Base-by-base conservation (phyloP, 2,888 invertebrate species). In the Lordiphosa andalusiaca region DNA sequence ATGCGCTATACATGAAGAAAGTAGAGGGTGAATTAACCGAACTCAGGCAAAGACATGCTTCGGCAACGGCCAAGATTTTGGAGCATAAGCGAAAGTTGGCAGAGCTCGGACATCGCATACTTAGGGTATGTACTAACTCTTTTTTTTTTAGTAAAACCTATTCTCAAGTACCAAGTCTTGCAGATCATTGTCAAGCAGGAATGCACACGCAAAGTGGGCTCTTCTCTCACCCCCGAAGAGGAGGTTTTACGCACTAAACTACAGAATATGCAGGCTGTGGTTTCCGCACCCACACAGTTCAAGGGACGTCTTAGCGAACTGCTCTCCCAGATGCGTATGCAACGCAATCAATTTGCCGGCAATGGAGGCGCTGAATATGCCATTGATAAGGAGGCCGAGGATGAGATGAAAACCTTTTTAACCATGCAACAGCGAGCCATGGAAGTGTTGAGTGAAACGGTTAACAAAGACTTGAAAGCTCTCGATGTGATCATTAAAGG, bases 301-400 rank as follows among this genome's bases (percentile, higher is more conserved):
- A 97, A 97, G 94, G 97, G 97, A 58, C 94, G 97, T 52, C 91
- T 98, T 54, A 96, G 96, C 88, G 98, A 98, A 90, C 90, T 98
- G 80, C 91, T 97, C 69, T 96, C 97, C 12, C 96, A 96, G 71
- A 94, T 97, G 77, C 92, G 95, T 56, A 92, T 96, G 88, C 93
- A 94, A 73, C 91, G 93, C 56, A 92, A 91, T 84, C 92, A 93
- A 13, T 90, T 90, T 67, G 90, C 91, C 47, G 90, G 92, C 10
- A 91, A 92, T 40, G 91, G 92, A 25, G 90, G 91, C 5, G 93
- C 93, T 40, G 94, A 95, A 76, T 98, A 97, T 85, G 93, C 94
- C 57, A 92, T 98, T 88, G 96, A 97, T 85, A 91, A 92, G 70
- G 92, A 92, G 73, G 92, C 93, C 3, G 93, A 93, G 89, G 93